Evolutionary conservation across 53 echinoderm and acorn worm genomes (phyloP).

Genomic region (Patiria pectinifera): DNA sequence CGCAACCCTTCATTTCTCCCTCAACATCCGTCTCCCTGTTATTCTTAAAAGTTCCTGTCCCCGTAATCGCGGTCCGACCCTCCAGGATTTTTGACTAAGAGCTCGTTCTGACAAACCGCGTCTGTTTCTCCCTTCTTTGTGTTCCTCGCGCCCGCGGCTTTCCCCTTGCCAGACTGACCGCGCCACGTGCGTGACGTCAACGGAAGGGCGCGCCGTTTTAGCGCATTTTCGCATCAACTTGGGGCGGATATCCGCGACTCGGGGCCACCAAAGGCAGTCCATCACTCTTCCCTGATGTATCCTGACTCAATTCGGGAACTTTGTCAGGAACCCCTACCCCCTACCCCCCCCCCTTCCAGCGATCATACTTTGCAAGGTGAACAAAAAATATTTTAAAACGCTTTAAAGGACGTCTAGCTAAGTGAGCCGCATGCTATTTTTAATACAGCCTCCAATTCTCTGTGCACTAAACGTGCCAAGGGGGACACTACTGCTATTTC

Average conservation of each 20-base stretch:
- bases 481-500: not conserved
- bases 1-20: not conserved
- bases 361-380: not conserved
- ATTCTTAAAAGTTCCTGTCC: conserved; percentile 35
- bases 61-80: not conserved
- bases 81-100: not conserved
- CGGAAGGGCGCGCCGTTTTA: conserved; percentile 54
- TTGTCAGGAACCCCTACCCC: conserved; percentile 1
- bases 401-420: not conserved
- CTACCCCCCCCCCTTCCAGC: not conserved
- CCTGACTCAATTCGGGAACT: conserved; percentile 7
- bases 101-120: not conserved
- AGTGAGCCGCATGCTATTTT: not conserved
- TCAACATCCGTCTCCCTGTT: conserved; percentile 2
- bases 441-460: not conserved
- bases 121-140: not conserved
- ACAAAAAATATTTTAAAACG: not conserved
- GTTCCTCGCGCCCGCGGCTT: not conserved
- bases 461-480: not conserved
- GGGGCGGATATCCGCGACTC: conserved; percentile 57
- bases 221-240: conserved; percentile 51
- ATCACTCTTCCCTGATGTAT: conserved; percentile 52
- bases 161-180: conserved; percentile 11
- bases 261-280: conserved; percentile 28
- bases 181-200: conserved; percentile 35